A percentile compares a stretch with the other conserved stretches of the same genome.
These are phyloP conservation scores for Cyclophora albipunctata DNA, from an alignment of 2,888 invertebrate species.

Conservation along the genomic window DNA sequence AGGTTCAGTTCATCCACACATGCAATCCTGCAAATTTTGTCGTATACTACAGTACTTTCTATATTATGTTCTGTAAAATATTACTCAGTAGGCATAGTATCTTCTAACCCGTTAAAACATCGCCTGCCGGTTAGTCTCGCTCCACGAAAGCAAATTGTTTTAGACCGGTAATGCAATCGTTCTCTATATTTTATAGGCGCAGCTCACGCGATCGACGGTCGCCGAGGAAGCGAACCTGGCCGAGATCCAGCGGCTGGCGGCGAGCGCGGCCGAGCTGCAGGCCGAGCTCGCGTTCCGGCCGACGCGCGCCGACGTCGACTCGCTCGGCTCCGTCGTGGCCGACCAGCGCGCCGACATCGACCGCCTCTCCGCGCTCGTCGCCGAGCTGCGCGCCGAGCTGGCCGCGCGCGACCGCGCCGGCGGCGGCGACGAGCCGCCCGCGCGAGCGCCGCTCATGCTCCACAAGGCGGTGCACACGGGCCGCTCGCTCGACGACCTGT, in stretches of 20 bases:
- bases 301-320: conserved; percentile 73
- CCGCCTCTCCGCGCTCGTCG: conserved; percentile 67
- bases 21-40: too few species aligned
- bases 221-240: conserved; percentile 74
- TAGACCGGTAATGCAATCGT: too few species aligned
- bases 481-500: conserved; percentile 33
- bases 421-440: not conserved
- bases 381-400: conserved; percentile 42
- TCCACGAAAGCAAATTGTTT: too few species aligned
- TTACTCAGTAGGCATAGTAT: too few species aligned
- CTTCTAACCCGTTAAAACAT: too few species aligned
- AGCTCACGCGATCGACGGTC: conserved; percentile 57
- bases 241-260: conserved; percentile 72
- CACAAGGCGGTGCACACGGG: conserved; percentile 31
- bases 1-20: too few species aligned
- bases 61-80: not conserved
- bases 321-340: conserved; percentile 63
- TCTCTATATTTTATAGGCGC: conserved; percentile 36
- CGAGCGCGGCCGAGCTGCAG: conserved; percentile 67
- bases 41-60: not conserved
- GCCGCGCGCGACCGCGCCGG: conserved; percentile 30
- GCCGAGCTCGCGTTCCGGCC: conserved; percentile 76
- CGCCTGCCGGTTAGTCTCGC: too few species aligned
- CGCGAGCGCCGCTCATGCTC: conserved; percentile 17
- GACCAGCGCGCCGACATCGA: conserved; percentile 65